Conservation (phyloP, 2,888 invertebrate species). For the Pyralis farinalis region DNA sequence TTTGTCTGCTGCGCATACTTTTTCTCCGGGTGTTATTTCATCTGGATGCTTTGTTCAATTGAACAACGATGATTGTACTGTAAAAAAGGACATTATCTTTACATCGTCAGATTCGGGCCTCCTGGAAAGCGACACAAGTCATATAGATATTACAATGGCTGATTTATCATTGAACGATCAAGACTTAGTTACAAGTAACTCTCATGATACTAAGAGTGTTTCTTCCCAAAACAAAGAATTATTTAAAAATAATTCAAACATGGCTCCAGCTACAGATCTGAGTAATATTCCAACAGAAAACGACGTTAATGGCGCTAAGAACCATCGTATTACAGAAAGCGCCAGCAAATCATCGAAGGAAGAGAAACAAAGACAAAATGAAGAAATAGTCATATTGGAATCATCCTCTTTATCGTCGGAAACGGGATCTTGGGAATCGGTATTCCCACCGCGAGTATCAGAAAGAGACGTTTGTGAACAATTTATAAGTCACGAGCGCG, state of each 20-base stretch:
- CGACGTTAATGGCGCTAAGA: constrained; percentile 30
- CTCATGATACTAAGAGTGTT: constrained; percentile 27
- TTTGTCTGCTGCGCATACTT: constrained; percentile 58
- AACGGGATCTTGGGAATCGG: constrained; percentile 84
- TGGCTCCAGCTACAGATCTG: constrained; percentile 18
- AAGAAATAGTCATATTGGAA: constrained; percentile 82
- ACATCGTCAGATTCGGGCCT: constrained; percentile 70
- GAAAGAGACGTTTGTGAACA: constrained; percentile 66
- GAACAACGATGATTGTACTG: constrained; percentile 45
- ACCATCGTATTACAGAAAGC: constrained; percentile 28
- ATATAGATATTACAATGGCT: constrained; percentile 58
- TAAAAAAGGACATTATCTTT: constrained; percentile 63
- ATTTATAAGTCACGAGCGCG: constrained; percentile 60
- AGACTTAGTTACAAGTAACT: constrained; percentile 23
- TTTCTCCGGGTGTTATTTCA: constrained; percentile 47
- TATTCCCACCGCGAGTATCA: constrained; percentile 70
- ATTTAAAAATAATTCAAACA: not conserved
- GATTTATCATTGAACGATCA: constrained; percentile 61
- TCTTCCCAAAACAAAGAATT: no score
- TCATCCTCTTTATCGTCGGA: constrained; percentile 84
- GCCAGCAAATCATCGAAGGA: constrained; percentile 67
- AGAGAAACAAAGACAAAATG: constrained; percentile 82
- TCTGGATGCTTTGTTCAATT: constrained; percentile 39
- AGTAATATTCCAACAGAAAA: constrained; percentile 29
- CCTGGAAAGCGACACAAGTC: constrained; percentile 56